Percentiles rank a stretch among this genome's conserved stretches.
Evolutionary conservation across 2,797 vertebrate species (phyloP).

Genomic region (Lacerta agilis): DNA sequence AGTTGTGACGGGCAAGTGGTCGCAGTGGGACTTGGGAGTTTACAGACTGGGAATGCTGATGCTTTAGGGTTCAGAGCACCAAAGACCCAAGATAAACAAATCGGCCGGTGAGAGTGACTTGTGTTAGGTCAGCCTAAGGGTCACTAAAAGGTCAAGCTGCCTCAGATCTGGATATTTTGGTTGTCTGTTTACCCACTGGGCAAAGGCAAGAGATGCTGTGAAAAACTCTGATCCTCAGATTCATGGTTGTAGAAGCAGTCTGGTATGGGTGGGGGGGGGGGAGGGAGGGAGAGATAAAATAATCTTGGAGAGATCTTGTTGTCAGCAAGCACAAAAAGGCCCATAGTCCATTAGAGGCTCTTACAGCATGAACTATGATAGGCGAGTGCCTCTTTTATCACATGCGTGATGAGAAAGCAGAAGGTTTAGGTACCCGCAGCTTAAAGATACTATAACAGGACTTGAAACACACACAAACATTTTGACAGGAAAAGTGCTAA

Average conservation of each 20-base stretch:
- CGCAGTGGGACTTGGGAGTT: slow-evolving; percentile 55
- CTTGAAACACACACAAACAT: neutral
- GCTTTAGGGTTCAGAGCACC: slow-evolving; percentile 72
- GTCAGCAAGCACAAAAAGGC: neutral
- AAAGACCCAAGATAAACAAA: slow-evolving; percentile 83
- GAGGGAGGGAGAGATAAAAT: fast-evolving
- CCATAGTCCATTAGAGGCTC: neutral
- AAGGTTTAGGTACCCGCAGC: neutral
- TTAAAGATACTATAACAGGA: neutral
- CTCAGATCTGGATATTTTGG: slow-evolving; percentile 79
- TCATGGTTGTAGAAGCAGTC: slow-evolving; percentile 1
- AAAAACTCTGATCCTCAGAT: fast-evolving
- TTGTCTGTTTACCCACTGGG: slow-evolving; percentile 83
- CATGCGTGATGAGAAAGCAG: neutral
- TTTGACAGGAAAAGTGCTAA: neutral
- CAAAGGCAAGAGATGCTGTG: slow-evolving; percentile 54
- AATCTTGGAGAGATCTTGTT: neutral
- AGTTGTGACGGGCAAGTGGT: slow-evolving; percentile 59
- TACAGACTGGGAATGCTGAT: slow-evolving; percentile 46
- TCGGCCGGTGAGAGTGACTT: slow-evolving; percentile 85
- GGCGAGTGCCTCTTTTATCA: neutral
- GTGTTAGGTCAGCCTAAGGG: slow-evolving; percentile 86
- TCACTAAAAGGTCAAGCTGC: slow-evolving; percentile 89
- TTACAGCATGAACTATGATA: neutral
- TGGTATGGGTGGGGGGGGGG: fast-evolving